Conservation (phyloP, 2,113 vertebrate genomes). For the Phalacrocorax pelagicus region DNA sequence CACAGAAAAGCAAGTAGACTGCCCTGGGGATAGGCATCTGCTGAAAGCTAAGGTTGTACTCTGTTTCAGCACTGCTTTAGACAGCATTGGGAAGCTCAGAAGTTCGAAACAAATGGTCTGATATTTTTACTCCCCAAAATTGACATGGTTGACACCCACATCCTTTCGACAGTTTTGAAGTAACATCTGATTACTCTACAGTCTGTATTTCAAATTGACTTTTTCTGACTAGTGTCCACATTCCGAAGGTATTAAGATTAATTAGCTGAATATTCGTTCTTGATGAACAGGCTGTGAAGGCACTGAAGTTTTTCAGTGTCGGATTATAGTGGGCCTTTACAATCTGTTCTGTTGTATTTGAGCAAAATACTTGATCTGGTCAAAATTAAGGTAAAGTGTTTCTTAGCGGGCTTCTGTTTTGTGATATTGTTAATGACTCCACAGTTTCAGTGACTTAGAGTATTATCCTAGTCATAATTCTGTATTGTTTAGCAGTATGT, state of each 20-base stretch:
- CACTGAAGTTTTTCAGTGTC: neutral
- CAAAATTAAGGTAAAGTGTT: neutral
- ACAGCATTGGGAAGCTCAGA: neutral
- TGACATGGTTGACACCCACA: neutral
- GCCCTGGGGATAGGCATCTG: neutral
- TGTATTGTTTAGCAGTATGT: neutral
- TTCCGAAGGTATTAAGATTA: neutral
- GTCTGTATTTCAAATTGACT: neutral
- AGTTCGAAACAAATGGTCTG: neutral
- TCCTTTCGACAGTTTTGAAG: neutral
- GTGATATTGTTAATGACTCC: neutral
- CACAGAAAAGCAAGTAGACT: neutral
- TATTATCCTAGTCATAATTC: neutral
- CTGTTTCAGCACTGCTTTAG: neutral
- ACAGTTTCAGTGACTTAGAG: neutral
- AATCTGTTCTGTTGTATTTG: fast-evolving
- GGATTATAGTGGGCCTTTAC: neutral
- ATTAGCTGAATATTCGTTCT: neutral
- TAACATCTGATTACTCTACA: neutral
- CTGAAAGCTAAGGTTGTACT: neutral
- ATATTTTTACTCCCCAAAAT: neutral
- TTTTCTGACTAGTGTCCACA: neutral
- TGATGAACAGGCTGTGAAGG: neutral
- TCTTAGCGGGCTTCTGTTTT: neutral
- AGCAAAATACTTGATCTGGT: neutral